phyloP scores from a whole-genome alignment of 2,797 vertebrate genomes.

The Sandelia bainsii region DNA sequence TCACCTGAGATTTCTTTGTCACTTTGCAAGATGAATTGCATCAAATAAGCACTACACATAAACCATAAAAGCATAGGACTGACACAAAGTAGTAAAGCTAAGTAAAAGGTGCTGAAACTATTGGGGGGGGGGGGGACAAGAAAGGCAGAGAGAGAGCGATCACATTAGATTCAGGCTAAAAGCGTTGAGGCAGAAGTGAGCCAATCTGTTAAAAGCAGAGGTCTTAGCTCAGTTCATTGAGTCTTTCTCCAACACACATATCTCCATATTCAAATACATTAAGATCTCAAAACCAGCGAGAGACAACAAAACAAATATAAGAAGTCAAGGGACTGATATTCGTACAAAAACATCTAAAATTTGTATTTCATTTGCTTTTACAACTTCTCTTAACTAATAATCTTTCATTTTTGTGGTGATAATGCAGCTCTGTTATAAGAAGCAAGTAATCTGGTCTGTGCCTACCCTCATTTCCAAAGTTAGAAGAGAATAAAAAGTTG shows the following conservation, averaged over 20 bases:
- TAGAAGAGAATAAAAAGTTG: neutral
- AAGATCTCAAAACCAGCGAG: conserved; percentile 16
- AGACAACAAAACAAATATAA: conserved; percentile 1
- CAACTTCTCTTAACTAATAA: neutral
- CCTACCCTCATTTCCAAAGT: neutral
- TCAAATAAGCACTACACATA: conserved; percentile 30
- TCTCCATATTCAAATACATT: conserved; percentile 56
- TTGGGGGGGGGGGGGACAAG: conserved; percentile 15
- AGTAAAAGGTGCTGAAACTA: conserved; percentile 63
- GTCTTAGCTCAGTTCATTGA: conserved; percentile 54
- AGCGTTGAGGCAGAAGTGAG: conserved; percentile 65
- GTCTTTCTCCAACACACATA: conserved; percentile 56
- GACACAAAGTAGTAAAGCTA: conserved; percentile 60
- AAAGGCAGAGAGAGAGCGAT: conserved; percentile 16
- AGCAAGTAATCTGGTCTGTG: neutral
- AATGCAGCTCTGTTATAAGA: neutral
- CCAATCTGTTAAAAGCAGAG: conserved; percentile 75
- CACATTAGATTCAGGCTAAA: conserved; percentile 77
- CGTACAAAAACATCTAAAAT: neutral
- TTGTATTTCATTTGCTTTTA: neutral
- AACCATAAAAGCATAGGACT: conserved; percentile 40
- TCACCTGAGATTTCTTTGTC: conserved; percentile 36
- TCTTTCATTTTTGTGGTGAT: neutral
- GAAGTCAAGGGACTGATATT: neutral
- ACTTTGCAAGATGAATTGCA: conserved; percentile 22